Conservation (phyloP, 2,888 invertebrate species). For the Enchytraeus crypticus region DNA sequence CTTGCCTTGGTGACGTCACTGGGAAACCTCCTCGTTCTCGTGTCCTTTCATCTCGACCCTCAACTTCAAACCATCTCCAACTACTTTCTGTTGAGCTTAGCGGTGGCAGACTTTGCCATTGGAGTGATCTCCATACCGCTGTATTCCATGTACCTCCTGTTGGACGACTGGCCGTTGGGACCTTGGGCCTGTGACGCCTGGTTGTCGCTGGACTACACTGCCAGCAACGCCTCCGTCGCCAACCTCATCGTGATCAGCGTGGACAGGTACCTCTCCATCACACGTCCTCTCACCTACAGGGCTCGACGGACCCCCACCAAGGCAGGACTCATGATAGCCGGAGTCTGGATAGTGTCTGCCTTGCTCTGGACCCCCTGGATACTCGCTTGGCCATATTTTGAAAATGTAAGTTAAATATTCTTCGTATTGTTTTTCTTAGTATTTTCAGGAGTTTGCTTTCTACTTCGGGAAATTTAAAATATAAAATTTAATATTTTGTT, state of each 20-base stretch:
- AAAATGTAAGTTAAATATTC: not conserved
- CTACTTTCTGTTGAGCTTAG: constrained; percentile 82
- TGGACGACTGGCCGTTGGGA: constrained; percentile 84
- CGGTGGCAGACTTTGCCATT: constrained; percentile 93
- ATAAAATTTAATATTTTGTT: not conserved
- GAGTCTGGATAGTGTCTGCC: constrained; percentile 89
- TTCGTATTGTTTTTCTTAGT: not conserved
- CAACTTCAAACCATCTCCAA: constrained; percentile 97
- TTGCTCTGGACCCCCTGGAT: constrained; percentile 71
- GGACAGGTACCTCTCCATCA: constrained; percentile 83
- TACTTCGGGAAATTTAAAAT: not conserved
- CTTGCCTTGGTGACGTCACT: constrained; percentile 62
- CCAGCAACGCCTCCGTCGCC: constrained; percentile 94
- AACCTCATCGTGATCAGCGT: constrained; percentile 96
- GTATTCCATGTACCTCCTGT: constrained; percentile 82
- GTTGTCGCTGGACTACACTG: constrained; percentile 93
- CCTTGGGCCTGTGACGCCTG: constrained; percentile 82
- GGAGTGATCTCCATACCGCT: constrained; percentile 95
- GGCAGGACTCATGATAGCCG: constrained; percentile 84
- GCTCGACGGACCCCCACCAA: constrained; percentile 84
- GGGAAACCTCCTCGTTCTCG: constrained; percentile 95
- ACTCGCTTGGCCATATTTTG: constrained; percentile 4
- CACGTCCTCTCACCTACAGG: constrained; percentile 86
- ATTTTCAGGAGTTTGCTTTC: not conserved
- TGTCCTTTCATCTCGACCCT: constrained; percentile 96